Evolutionary conservation across 2,797 vertebrate genomes (phyloP), one percentile per base, ranked within the genome.

Genomic region (Cetoscarus ocellatus): DNA sequence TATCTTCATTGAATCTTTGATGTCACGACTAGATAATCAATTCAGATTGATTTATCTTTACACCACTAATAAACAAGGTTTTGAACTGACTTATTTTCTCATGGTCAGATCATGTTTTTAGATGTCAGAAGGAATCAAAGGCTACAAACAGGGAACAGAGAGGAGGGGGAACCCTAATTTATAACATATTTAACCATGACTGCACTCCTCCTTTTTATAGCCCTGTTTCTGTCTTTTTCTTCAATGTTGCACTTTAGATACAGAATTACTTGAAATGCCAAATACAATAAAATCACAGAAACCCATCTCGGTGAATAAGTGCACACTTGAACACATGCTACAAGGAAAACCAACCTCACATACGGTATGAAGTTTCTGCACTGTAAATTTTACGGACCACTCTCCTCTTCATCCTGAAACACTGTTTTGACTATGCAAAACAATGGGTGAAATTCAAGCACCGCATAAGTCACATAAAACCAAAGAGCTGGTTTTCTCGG

Each of bases 391-490:
- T 40, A 70, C 81, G 65, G 82, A 88, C 87, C 72, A 48, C 82
- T 54, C 76, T 81, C 56, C 78, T 80, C 86, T 84, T 87, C 77
- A 82, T 84, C 77, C 85, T 8, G 62, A 83, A 83, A 85, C 77
- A 70, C 50, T 89, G 85, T 91, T 91, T 84, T 88, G 88, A 89
- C 89, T 84, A 48, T 85, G 82, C 63, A 90, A 89, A 90, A 91
- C 87, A 90, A 91, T 86, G 83, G 86, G 75, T 87, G 88, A 91
- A 91, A 90, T 80, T 86, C 68, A 83, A 91, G 80, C 77, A 70
- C 85, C 82, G 58, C 86, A 88, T 73, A 83, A 89, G 85, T 90
- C 85, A 88, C 75, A 66, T 77, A 81, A 90, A 90, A 88, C 81
- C 73, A 45, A 69, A 91, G 69, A 84, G 80, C 82, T 68, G 82